Base-by-base conservation (phyloP, 2,888 invertebrate genomes). In the Caenorhabditis plicata region DNA sequence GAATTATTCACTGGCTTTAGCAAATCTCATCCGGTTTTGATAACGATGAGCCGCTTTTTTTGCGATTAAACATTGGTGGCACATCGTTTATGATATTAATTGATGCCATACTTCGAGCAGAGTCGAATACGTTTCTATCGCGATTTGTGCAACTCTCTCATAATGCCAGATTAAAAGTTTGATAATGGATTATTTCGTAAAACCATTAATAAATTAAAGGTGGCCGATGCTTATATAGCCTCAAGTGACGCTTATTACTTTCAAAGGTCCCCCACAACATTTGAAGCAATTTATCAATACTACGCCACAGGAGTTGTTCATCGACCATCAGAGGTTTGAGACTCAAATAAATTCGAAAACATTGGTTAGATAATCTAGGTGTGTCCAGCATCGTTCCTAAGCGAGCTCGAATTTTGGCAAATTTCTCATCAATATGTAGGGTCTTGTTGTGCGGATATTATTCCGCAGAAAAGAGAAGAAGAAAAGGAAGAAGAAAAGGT, bases 291-390 rank as follows among this genome's bases (percentile, higher is more conserved):
- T 15, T 78, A 69, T 55, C 78, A 79, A 47, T 80, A 75, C 54
- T 80, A 80, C 47, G 74, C 80, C 0, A 75, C 73, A 5, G 80
- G 80, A 13, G 78, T 80, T 17, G 64, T 78, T 20, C 79, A 79
- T 53, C 58, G 76, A 52, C 79, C 79, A 7, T 73, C 77, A 1
- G 79, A 79, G 64, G 67, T 73, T 23, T 17, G 15, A 33, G 15
- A 11, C 33, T 11, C 15, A 15, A 9, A n/a, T 17, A 17, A 9
- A 5, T 5, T 5, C 15, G n/a, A 33, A 33, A 4, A 5, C 7
- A 22, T 39, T 39, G 8, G 11, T 17, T n/a, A 11, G 15, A 36
- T 5, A 7, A 42, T 55, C 29, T 38, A 70, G 70, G 54, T 71
- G 29, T 79, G 79, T 36, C 76, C 79, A 1, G 75, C 76, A 9